Base-by-base conservation (phyloP, 2,113 vertebrate genomes). In the Poeciliopsis occidentalis region DNA sequence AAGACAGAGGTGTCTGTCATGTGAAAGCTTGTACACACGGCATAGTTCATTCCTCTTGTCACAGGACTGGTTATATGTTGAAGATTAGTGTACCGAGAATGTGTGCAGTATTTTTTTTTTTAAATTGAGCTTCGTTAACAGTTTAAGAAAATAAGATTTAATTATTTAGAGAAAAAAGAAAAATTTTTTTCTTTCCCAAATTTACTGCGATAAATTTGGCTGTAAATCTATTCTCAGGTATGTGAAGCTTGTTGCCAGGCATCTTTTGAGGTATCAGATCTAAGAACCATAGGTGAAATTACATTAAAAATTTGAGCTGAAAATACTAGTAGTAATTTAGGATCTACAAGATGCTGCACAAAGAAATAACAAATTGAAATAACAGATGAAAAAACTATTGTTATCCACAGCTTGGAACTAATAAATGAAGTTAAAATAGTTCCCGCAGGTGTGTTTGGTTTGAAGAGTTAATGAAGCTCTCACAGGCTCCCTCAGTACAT, bases 361-460 rank as follows among this genome's bases (percentile, higher is more conserved):
- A 57, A 24, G 1, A 12, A 30, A 24, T 5, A 69, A 29, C 5
- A 60, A 64, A 7, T 27, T 47, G 30, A 72, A 44, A 26, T 31
- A 32, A 63, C 60, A 57, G 19, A 41, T 10, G 51, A 47, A 75
- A 5, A 12, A 47, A 15, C 61, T 27, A n/a, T 60, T 4, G 2
- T 7, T 12, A 41, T 26, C 19, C 1, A 22, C 26, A 61, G 39
- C 54, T 27, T 69, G 15, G 19, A 72, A 61, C n/a, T 69, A 81
- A 87, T 88, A 47, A 81, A 76, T 87, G 60, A 73, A 30, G 24
- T 34, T 81, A 73, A 85, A 74, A 75, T 81, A 85, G 82, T 57
- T 73, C 13, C 65, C 69, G 47, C 69, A 81, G 87, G 78, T 85
- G 81, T 79, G 57, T 80, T 78, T 79, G 57, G 75, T 78, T 78